phyloP scores from a whole-genome alignment of 2,797 vertebrate species.

The Scomberomorus guttatus region DNA sequence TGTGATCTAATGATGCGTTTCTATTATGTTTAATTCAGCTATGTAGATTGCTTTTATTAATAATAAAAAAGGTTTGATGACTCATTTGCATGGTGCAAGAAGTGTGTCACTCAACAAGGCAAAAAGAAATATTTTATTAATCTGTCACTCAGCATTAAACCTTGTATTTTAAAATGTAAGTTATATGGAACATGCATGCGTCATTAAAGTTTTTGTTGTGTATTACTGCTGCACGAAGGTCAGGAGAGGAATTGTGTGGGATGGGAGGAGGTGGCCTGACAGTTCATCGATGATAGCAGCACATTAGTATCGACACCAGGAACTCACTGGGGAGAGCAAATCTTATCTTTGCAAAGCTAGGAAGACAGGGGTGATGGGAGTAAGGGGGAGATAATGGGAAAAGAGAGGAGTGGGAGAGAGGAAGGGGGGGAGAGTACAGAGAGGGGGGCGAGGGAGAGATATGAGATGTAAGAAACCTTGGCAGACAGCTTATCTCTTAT shows the following conservation, averaged over 20 bases:
- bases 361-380: constrained; percentile 71
- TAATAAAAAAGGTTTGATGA: not conserved
- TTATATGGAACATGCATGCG: constrained; percentile 7
- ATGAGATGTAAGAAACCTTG: constrained; percentile 67
- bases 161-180: not conserved
- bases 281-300: constrained; percentile 81
- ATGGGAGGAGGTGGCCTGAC: constrained; percentile 69
- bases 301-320: constrained; percentile 83
- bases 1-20: constrained; percentile 29
- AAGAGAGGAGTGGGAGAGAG: constrained; percentile 35
- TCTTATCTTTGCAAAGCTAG: constrained; percentile 83
- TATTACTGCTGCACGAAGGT: constrained; percentile 67
- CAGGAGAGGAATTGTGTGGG: constrained; percentile 50
- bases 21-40: constrained; percentile 36
- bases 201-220: constrained; percentile 21
- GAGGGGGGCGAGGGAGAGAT: constrained; percentile 43
- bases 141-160: not conserved
- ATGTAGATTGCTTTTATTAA: not conserved
- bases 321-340: constrained; percentile 74
- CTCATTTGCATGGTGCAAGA: not conserved
- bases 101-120: constrained; percentile 4
- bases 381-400: constrained; percentile 64
- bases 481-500: constrained; percentile 68
- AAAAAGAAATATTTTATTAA: not conserved
- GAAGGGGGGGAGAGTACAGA: not conserved